Evolutionary conservation across 2,113 vertebrate species (phyloP), one percentile per base, ranked within the genome.

Genomic region (Psittacus erithacus): DNA sequence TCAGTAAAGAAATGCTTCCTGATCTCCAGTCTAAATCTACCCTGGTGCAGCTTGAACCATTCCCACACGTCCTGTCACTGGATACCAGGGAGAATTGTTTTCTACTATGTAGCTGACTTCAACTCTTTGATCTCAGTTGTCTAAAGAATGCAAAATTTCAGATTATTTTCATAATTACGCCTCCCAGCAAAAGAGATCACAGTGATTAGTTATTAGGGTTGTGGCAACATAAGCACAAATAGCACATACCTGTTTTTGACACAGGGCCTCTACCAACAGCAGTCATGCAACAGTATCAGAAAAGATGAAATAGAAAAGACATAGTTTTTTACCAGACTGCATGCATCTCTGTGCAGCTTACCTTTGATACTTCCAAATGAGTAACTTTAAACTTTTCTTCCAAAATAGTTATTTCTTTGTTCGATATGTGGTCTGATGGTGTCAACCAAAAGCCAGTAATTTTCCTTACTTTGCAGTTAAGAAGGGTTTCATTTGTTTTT

Each of bases 61-160:
- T 65, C 8, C 31, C 13, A 9, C 0, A 1, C 1, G 2, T 17
- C 41, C 23, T 50, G 2, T 18, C 22, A 2, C 47, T 27, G 22
- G 24, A 29, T 22, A 12, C 35, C 22, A 25, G 16, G 7, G 5
- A 67, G 23, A 69, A 43, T 4, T 19, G 4, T 22, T 24, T 75
- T 27, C 60, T 52, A 59, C 22, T 9, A 3, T 0, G 13, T 7
- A 88, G 23, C 31, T 60, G 47, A 52, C 17, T 89, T 68, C 38
- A 77, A 19, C 24, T 46, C 29, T 64, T n/a, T 65, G 11, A 75
- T 55, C n/a, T 76, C 74, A 82, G 0, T 12, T 86, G 20, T 50
- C 29, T 64, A 22, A 86, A 80, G 49, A 76, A 69, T 1, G 11
- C 15, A 69, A 85, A 89, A 35, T 49, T 70, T 73, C 18, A 80